phyloP scores from a whole-genome alignment of 2,888 invertebrate genomes.

The Geophilus truncorum region DNA sequence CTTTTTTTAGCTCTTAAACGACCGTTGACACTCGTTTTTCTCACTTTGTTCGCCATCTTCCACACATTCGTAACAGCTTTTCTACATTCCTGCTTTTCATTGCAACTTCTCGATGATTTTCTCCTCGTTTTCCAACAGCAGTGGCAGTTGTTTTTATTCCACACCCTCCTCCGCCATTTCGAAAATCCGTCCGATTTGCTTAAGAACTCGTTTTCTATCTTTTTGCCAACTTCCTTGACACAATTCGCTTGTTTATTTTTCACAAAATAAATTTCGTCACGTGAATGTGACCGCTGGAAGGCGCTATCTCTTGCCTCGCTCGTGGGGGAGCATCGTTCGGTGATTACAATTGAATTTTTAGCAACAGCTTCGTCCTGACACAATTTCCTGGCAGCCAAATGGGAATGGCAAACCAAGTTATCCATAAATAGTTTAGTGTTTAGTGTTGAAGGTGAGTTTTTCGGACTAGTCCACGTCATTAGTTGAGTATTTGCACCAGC shows the following conservation, averaged over 20 bases:
- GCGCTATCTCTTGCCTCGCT: not conserved
- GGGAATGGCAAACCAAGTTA: not conserved
- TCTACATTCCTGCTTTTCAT: not conserved
- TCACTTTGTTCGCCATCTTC: not conserved
- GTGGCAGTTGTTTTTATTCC: not conserved
- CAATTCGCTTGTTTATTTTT: not conserved
- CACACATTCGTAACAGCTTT: not conserved
- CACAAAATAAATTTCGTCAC: not conserved
- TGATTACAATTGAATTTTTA: not conserved
- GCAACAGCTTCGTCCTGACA: not conserved
- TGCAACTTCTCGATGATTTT: not conserved
- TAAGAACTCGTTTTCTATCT: not conserved
- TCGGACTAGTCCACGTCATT: not conserved
- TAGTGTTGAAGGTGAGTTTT: not conserved
- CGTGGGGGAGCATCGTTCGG: not conserved
- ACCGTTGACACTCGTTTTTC: not conserved
- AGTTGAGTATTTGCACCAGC: not conserved
- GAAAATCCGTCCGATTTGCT: not conserved
- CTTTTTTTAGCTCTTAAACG: not conserved
- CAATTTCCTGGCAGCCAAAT: not conserved
- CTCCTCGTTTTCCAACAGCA: not conserved
- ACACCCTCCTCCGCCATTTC: not conserved
- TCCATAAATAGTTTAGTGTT: constrained; percentile 15
- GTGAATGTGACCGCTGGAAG: not conserved
- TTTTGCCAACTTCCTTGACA: not conserved